Evolutionary conservation across 2,888 invertebrate genomes (phyloP).

Genomic region (Mactromeris polynyma): DNA sequence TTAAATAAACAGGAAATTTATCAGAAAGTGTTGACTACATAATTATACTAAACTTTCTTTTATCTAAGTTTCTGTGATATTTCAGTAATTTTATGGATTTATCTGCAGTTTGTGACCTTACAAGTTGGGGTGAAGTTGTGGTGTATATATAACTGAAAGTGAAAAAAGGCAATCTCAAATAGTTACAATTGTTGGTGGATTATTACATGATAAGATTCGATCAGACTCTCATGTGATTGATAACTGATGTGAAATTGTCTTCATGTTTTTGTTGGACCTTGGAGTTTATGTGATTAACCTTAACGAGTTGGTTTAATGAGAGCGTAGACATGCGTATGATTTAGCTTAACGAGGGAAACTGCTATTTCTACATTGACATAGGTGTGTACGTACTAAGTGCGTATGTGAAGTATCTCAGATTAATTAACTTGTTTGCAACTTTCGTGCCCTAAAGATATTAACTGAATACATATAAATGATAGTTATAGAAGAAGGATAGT

Average conservation of each 20-base stretch:
- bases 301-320: background rate
- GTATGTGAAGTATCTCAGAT: background rate
- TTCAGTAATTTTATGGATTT: background rate
- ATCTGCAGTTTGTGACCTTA: background rate
- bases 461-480: background rate
- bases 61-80: background rate
- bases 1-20: background rate
- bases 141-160: background rate
- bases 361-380: slow-evolving; percentile 5
- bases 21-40: background rate
- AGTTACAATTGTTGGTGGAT: no score
- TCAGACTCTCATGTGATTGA: no score
- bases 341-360: background rate
- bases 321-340: background rate
- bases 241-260: background rate
- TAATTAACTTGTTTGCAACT: slow-evolving; percentile 6
- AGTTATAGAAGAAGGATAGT: background rate
- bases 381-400: background rate
- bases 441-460: background rate
- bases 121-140: no score
- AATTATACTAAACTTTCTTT: background rate
- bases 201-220: no score
- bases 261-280: background rate
- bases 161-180: background rate
- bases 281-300: background rate